Conservation (phyloP, 1,140 invertebrate species). For the Diorhabda carinulata region DNA sequence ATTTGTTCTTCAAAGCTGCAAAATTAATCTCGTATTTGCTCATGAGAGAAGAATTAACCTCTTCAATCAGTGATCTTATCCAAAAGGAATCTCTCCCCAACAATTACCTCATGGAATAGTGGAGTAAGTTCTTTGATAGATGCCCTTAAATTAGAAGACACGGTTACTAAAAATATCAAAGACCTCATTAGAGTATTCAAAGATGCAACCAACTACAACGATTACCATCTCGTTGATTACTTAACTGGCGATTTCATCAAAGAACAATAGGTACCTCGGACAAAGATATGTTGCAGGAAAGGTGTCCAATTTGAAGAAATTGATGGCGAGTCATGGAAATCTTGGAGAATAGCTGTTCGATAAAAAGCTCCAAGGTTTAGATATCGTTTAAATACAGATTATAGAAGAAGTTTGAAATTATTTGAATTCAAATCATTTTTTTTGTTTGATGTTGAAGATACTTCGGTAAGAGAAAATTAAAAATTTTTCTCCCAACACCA, state of each 20-base stretch:
- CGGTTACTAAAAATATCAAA: too few species aligned
- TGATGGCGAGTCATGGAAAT: constrained; percentile 60
- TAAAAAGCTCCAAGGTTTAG: constrained; percentile 60
- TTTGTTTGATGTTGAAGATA: too few species aligned
- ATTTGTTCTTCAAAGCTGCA: constrained; percentile 81
- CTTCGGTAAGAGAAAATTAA: too few species aligned
- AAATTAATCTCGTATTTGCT: constrained; percentile 87
- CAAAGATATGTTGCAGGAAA: constrained; percentile 79
- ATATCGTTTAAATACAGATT: background rate
- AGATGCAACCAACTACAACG: too few species aligned
- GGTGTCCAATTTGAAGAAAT: constrained; percentile 73
- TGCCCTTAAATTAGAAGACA: too few species aligned
- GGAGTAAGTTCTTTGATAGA: too few species aligned
- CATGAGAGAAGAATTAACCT: constrained; percentile 76
- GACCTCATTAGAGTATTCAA: too few species aligned
- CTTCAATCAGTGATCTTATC: constrained; percentile 61
- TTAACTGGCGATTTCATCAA: constrained; percentile 81
- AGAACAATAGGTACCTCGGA: constrained; percentile 75
- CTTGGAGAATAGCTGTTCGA: constrained; percentile 85
- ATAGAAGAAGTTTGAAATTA: too few species aligned
- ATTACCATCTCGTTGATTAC: constrained; percentile 66
- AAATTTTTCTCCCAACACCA: too few species aligned
- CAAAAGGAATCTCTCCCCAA: constrained; percentile 22
- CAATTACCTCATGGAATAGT: too few species aligned
- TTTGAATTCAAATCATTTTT: too few species aligned